These are phyloP conservation scores for Pseudopipra pipra DNA, from an alignment of 2,113 vertebrate species.

Conservation along the genomic window DNA sequence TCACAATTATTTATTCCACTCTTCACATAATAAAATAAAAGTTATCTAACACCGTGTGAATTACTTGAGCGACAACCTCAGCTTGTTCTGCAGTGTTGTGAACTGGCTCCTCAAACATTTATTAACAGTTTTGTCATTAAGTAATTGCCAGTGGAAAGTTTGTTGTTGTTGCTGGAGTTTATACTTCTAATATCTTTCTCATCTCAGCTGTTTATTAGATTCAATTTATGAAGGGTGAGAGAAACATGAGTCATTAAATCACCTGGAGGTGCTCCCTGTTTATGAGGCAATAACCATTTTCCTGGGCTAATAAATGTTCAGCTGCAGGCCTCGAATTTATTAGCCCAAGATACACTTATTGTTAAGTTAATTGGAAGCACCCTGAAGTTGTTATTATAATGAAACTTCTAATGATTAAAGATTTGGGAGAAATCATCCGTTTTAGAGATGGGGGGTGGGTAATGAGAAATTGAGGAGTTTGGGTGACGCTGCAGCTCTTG, in stretches of 20 bases:
- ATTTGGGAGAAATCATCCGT: constrained; percentile 6
- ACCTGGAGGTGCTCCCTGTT: constrained; percentile 28
- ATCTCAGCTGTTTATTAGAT: constrained; percentile 4
- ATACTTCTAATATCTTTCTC: constrained; percentile 7
- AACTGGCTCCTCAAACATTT: background rate
- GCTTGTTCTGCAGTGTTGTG: background rate
- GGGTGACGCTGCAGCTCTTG: background rate
- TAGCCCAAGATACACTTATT: background rate
- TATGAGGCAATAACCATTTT: constrained; percentile 34
- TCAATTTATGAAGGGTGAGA: background rate
- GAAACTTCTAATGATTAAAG: constrained; percentile 39
- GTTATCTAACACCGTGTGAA: background rate
- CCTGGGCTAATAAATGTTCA: background rate
- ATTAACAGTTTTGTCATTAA: background rate
- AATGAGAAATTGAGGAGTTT: background rate
- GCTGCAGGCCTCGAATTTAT: background rate
- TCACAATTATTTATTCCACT: constrained; percentile 31
- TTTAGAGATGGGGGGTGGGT: background rate
- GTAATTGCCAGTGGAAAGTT: constrained; percentile 9
- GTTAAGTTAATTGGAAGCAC: constrained; percentile 44
- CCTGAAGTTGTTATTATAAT: constrained; percentile 44
- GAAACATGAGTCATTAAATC: constrained; percentile 49
- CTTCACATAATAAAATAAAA: background rate
- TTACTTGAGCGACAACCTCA: constrained; percentile 1
- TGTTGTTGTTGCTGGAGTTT: background rate